Conservation (phyloP, 2,888 invertebrate genomes). For the Apoda limacodes region DNA sequence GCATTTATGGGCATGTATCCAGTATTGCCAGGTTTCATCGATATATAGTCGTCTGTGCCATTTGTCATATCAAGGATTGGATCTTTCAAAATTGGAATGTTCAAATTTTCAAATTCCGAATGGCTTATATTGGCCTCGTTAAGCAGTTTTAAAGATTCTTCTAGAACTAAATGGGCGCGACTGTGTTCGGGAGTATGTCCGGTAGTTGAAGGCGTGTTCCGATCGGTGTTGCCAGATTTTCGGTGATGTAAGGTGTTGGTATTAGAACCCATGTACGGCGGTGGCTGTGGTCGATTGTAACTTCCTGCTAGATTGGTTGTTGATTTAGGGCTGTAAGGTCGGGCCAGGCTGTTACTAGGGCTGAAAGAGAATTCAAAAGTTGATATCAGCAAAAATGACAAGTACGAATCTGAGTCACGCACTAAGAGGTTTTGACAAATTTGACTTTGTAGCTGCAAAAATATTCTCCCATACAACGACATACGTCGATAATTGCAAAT, state of each 20-base stretch:
- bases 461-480: too few relatives aligned
- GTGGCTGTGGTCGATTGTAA: slow-evolving; percentile 62
- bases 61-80: slow-evolving; percentile 48
- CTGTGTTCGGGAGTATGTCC: slow-evolving; percentile 43
- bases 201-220: slow-evolving; percentile 33
- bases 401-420: background rate
- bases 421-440: too few relatives aligned
- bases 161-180: slow-evolving; percentile 42
- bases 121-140: slow-evolving; percentile 55
- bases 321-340: slow-evolving; percentile 62
- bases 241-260: slow-evolving; percentile 50
- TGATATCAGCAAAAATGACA: slow-evolving; percentile 5
- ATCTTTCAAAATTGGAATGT: slow-evolving; percentile 31
- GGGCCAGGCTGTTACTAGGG: slow-evolving; percentile 66
- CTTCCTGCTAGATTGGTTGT: slow-evolving; percentile 46
- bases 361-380: too few relatives aligned
- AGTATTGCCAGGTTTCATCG: slow-evolving; percentile 32
- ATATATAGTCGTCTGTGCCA: slow-evolving; percentile 55
- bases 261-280: slow-evolving; percentile 50
- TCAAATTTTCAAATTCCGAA: slow-evolving; percentile 33
- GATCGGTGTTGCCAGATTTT: slow-evolving; percentile 32
- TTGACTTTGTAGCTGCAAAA: too few relatives aligned
- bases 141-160: slow-evolving; percentile 55
- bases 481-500: too few relatives aligned
- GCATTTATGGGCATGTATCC: slow-evolving; percentile 29